These are phyloP conservation scores for Nemopilema nomurai DNA, from an alignment of 30 jellyfish, hydroid and myxozoan genomes.

Conservation along the genomic window DNA sequence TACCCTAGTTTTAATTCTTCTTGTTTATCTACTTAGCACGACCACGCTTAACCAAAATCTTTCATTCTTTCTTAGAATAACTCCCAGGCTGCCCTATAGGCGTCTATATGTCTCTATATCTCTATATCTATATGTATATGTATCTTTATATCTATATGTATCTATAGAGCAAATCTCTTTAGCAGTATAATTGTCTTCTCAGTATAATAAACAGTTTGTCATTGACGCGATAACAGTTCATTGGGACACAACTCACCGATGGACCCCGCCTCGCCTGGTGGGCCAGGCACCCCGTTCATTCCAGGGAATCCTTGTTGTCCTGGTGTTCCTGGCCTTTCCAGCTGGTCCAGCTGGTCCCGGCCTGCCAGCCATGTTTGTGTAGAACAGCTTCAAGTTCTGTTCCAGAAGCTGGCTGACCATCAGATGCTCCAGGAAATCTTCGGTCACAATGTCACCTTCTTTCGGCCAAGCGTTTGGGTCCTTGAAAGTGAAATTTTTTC, in stretches of 20 bases:
- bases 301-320: constrained; percentile 99
- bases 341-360: constrained; percentile 99
- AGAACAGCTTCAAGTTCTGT: constrained; percentile 94
- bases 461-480: constrained; percentile 94
- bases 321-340: constrained; percentile 88
- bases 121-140: no score
- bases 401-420: constrained; percentile 99
- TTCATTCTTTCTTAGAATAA: no score
- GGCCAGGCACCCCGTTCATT: constrained; percentile 96
- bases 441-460: constrained; percentile 99
- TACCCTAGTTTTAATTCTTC: no score
- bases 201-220: no score
- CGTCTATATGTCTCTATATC: no score
- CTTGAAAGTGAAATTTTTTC: constrained; percentile 30
- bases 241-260: constrained; percentile 57
- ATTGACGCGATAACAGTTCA: background rate
- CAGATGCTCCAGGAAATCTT: constrained; percentile 97
- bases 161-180: no score
- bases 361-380: constrained; percentile 99
- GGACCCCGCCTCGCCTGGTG: constrained; percentile 99
- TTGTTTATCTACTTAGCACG: no score
- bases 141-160: no score
- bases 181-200: no score
- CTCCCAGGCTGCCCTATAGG: no score
- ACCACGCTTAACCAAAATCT: no score